These are phyloP conservation scores for Aramus guarauna DNA, from an alignment of 2,113 vertebrate species.

Conservation along the genomic window DNA sequence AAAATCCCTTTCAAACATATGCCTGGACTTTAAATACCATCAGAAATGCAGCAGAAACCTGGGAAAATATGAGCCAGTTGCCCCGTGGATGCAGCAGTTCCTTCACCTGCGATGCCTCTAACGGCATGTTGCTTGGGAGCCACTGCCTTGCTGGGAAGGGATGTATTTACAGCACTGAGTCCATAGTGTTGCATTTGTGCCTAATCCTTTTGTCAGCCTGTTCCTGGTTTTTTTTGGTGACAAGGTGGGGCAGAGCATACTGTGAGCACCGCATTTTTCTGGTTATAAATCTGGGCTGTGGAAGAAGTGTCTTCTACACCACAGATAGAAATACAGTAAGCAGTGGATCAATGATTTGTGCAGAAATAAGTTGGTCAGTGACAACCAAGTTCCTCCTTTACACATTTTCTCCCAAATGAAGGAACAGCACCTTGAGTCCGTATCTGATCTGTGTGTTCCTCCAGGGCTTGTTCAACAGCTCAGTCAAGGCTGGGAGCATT, in stretches of 20 bases:
- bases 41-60: not conserved
- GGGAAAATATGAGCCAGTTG: not conserved
- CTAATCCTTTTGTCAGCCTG: fast-evolving
- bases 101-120: not conserved
- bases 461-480: not conserved
- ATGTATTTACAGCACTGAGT: not conserved
- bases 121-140: not conserved
- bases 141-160: not conserved
- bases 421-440: not conserved
- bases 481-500: not conserved
- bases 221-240: not conserved
- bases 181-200: fast-evolving
- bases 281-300: not conserved
- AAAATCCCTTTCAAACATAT: not conserved
- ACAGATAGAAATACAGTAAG: not conserved
- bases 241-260: not conserved
- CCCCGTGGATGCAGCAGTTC: not conserved
- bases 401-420: not conserved
- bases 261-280: not conserved
- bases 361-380: not conserved
- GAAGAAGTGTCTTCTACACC: not conserved
- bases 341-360: not conserved
- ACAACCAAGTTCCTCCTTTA: fast-evolving
- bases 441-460: not conserved
- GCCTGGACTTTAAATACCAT: not conserved